Evolutionary conservation across 2,113 vertebrate genomes (phyloP).

Genomic region (Machaerirhynchus nigripectus): DNA sequence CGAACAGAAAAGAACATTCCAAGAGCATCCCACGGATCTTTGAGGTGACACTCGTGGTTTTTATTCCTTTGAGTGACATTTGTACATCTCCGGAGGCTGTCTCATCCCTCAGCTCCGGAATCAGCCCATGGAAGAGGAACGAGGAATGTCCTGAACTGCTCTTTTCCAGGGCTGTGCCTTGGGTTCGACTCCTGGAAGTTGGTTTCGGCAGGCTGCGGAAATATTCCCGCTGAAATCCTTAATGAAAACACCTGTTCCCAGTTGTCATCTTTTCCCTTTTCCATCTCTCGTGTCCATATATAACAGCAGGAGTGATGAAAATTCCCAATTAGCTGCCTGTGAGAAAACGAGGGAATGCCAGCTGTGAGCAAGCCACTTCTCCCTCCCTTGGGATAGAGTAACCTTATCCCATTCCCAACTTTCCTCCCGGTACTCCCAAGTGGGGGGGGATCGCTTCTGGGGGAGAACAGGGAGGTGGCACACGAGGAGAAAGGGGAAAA

Average conservation of each 20-base stretch:
- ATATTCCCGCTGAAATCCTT: background rate
- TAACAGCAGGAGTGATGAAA: constrained; percentile 58
- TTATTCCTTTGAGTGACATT: background rate
- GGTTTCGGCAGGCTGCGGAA: background rate
- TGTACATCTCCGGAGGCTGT: background rate
- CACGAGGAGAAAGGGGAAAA: background rate
- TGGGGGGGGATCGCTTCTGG: background rate
- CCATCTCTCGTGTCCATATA: background rate
- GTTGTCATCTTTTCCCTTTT: background rate
- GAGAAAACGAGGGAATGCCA: constrained; percentile 27
- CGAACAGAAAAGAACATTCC: background rate
- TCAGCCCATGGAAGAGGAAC: background rate
- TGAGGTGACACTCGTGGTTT: background rate
- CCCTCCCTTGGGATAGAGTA: background rate
- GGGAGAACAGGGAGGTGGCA: background rate
- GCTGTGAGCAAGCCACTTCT: constrained; percentile 12
- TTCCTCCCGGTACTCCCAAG: background rate
- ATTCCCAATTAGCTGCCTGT: constrained; percentile 72
- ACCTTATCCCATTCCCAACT: constrained; percentile 13
- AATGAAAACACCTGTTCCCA: background rate
- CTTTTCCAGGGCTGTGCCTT: background rate
- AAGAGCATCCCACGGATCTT: accelerated
- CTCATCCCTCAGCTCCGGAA: background rate
- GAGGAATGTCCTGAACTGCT: background rate
- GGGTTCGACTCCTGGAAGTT: background rate